Conservation (phyloP, 2,113 vertebrate species). For the Dinomys branickii region DNA sequence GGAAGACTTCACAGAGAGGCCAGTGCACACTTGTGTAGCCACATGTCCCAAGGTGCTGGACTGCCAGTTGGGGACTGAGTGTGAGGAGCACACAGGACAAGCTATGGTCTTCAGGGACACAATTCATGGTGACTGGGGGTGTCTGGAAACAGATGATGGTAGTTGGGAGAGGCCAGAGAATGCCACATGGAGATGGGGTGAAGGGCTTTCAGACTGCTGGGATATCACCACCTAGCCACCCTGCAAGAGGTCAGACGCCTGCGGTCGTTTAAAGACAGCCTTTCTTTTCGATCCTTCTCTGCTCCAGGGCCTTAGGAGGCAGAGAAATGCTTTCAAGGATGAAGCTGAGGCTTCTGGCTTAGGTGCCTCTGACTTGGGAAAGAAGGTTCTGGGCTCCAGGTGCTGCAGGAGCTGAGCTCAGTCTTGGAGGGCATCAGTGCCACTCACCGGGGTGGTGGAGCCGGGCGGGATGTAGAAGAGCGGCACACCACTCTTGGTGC, state of each 20-base stretch:
- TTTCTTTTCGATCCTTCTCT: slow-evolving; percentile 12
- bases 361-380: not conserved
- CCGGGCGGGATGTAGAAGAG: slow-evolving; percentile 99
- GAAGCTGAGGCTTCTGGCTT: not conserved
- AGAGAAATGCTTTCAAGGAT: not conserved
- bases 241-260: not conserved
- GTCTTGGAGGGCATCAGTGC: not conserved
- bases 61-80: not conserved
- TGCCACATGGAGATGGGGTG: not conserved
- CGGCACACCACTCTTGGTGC: slow-evolving; percentile 98
- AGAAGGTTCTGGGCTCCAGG: not conserved
- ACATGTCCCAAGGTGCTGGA: not conserved
- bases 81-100: not conserved
- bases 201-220: not conserved
- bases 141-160: not conserved
- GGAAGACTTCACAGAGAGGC: not conserved
- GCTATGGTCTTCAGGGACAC: not conserved
- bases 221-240: not conserved
- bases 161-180: not conserved
- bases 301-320: not conserved
- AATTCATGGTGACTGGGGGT: not conserved
- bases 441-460: slow-evolving; percentile 94
- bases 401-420: not conserved
- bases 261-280: not conserved
- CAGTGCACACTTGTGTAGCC: not conserved